Evolutionary conservation across 2,888 invertebrate species (phyloP).

Genomic region (Harpalus rubripes): DNA sequence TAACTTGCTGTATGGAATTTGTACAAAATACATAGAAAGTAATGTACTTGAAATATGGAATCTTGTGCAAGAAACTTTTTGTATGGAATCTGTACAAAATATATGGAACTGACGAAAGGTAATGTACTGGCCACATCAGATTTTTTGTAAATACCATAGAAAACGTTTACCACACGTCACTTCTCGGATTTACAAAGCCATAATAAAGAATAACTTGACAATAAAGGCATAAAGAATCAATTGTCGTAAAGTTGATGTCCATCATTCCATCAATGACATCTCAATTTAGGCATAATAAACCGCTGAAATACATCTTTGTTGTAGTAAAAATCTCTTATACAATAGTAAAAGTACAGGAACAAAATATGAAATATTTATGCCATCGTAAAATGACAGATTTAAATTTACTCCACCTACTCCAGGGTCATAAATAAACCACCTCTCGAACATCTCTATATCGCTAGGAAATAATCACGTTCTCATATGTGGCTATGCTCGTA

Average conservation of each 20-base stretch:
- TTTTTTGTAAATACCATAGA: no score
- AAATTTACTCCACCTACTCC: conserved; percentile 10
- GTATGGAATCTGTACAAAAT: no score
- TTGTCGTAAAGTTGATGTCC: background rate
- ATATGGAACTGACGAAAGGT: no score
- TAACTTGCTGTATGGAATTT: no score
- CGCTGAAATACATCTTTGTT: background rate
- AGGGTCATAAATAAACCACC: background rate
- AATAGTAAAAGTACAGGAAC: conserved; percentile 7
- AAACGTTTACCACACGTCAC: no score
- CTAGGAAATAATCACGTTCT: conserved; percentile 11
- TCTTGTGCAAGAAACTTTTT: no score
- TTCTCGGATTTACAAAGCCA: no score
- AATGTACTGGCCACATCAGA: no score
- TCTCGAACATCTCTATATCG: conserved; percentile 10
- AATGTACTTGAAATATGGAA: no score
- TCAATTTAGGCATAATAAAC: background rate
- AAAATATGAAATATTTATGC: conserved; percentile 17
- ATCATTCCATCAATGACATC: background rate
- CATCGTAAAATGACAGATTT: background rate
- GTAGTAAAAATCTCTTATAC: conserved; percentile 11
- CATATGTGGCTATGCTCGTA: background rate
- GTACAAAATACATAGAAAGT: no score
- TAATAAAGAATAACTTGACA: no score
- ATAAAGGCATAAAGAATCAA: background rate